These are phyloP conservation scores for Petaurus breviceps DNA, from an alignment of 2,113 vertebrate species.

Conservation along the genomic window DNA sequence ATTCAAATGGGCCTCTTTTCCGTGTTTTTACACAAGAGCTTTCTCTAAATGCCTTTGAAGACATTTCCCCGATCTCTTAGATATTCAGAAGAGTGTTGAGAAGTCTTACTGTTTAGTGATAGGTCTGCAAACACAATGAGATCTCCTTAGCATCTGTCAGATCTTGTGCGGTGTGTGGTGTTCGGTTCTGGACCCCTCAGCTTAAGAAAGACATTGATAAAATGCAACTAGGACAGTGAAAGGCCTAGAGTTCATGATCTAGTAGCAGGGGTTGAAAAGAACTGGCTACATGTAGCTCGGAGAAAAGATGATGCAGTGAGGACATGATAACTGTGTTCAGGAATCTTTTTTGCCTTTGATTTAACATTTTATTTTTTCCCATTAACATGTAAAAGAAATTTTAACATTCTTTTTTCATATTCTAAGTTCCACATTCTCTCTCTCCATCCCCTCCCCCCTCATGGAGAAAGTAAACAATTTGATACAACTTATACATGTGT, in stretches of 20 bases:
- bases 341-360: background rate
- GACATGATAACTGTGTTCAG: background rate
- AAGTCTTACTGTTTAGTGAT: background rate
- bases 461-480: no score
- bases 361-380: no score
- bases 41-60: background rate
- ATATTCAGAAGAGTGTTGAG: background rate
- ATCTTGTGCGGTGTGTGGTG: background rate
- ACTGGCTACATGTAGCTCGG: background rate
- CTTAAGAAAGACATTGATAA: background rate
- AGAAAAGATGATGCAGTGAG: background rate
- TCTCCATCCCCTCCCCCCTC: no score
- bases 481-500: no score
- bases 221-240: background rate
- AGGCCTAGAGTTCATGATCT: background rate
- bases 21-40: background rate
- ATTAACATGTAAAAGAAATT: no score
- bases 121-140: background rate
- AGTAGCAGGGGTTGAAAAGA: background rate
- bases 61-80: background rate
- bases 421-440: no score
- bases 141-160: background rate
- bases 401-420: no score
- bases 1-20: no score
- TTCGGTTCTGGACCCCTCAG: background rate